Evolutionary conservation across 2,797 vertebrate species (phyloP).

Genomic region (Cottoperca gobio): DNA sequence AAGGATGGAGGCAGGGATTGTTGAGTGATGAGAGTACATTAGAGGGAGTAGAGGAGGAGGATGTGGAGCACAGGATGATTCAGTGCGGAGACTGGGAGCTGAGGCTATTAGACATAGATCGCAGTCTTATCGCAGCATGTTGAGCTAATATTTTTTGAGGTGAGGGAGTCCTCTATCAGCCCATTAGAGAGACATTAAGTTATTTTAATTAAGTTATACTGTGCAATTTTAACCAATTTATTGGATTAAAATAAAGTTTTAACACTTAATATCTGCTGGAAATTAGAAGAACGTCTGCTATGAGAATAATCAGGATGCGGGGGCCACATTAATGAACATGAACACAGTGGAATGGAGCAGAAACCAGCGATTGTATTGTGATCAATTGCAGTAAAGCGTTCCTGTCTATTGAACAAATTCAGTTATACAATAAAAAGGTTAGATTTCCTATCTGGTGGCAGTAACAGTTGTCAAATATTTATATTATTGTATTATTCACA

Average conservation of each 20-base stretch:
- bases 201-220: constrained; percentile 17
- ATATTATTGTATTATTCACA: no score
- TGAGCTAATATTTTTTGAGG: constrained; percentile 6
- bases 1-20: neutral
- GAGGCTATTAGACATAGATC: constrained; percentile 14
- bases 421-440: neutral
- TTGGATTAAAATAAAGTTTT: neutral
- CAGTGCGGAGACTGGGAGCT: constrained; percentile 10
- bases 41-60: constrained; percentile 3
- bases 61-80: constrained; percentile 12
- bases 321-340: neutral
- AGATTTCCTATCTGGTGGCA: neutral
- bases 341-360: neutral
- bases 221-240: constrained; percentile 10
- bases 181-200: constrained; percentile 17
- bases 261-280: neutral
- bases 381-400: neutral
- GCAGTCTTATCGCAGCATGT: constrained; percentile 8
- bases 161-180: constrained; percentile 6
- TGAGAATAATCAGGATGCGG: neutral
- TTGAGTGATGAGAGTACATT: neutral
- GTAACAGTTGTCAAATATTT: neutral
- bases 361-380: neutral
- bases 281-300: neutral
- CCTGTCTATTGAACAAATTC: neutral